phyloP scores from a whole-genome alignment of 2,797 vertebrate genomes.

The Gambusia yucatana region DNA sequence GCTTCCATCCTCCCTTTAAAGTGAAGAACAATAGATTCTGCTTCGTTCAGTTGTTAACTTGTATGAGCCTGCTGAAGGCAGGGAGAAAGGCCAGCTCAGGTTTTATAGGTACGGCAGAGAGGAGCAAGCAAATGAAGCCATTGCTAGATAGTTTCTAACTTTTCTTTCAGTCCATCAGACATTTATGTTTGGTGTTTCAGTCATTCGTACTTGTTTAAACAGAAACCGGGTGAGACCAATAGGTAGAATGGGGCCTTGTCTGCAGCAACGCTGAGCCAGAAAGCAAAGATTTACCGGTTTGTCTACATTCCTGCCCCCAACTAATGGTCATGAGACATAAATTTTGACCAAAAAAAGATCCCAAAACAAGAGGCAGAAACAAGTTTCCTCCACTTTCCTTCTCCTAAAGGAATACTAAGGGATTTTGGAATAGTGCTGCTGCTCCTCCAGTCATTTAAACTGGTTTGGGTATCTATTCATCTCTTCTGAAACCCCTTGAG shows the following conservation, averaged over 20 bases:
- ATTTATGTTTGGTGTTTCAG: neutral
- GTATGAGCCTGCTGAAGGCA: neutral
- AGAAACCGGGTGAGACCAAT: neutral
- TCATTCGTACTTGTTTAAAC: neutral
- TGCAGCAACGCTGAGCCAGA: too few species aligned
- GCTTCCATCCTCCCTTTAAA: neutral
- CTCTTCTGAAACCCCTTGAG: too few species aligned
- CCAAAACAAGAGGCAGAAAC: too few species aligned
- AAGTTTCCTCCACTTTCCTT: too few species aligned
- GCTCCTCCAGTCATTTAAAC: too few species aligned
- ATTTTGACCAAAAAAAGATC: too few species aligned
- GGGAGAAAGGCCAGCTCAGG: neutral
- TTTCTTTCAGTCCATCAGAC: neutral
- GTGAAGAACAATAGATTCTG: neutral
- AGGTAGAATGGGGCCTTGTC: neutral
- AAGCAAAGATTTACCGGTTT: too few species aligned
- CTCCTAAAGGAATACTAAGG: too few species aligned
- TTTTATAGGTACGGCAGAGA: neutral
- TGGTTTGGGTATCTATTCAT: too few species aligned
- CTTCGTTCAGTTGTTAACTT: neutral
- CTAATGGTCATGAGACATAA: too few species aligned
- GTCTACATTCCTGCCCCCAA: too few species aligned
- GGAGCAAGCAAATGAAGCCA: neutral
- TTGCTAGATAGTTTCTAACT: neutral
- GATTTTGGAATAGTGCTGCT: too few species aligned